Percentiles rank a stretch among this genome's conserved stretches.
These are phyloP conservation scores for Lasius fuliginosus DNA, from an alignment of 2,888 invertebrate genomes.

Conservation along the genomic window DNA sequence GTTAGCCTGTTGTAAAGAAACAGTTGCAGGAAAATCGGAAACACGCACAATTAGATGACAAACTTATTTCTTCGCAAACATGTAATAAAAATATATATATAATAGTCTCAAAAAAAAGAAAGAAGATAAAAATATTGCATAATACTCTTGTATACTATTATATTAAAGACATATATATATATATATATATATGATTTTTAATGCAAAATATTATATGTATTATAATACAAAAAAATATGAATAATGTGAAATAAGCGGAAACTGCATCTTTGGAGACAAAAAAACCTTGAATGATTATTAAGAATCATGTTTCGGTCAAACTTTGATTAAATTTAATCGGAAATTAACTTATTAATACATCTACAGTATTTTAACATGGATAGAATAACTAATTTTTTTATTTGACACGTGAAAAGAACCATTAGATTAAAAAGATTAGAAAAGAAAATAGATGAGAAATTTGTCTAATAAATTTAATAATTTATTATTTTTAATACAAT, in stretches of 20 bases:
- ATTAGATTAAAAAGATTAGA: background rate
- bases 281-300: background rate
- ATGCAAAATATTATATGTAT: background rate
- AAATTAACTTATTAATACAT: too few species aligned
- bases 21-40: background rate
- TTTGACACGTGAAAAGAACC: too few species aligned
- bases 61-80: constrained; percentile 11
- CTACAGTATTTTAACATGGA: too few species aligned
- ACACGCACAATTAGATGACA: background rate
- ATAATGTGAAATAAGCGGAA: background rate
- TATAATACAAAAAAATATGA: background rate
- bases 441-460: background rate
- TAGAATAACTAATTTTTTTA: too few species aligned
- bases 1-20: constrained; percentile 74
- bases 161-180: background rate
- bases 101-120: background rate
- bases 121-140: background rate
- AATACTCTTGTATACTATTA: background rate
- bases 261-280: background rate
- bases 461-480: background rate
- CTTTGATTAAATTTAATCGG: too few species aligned
- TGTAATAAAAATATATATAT: constrained; percentile 7
- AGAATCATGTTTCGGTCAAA: background rate
- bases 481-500: background rate
- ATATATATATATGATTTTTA: too few species aligned